These are phyloP conservation scores for Rhinopomastus cyanomelas DNA, from an alignment of 2,113 vertebrate species.

Conservation along the genomic window DNA sequence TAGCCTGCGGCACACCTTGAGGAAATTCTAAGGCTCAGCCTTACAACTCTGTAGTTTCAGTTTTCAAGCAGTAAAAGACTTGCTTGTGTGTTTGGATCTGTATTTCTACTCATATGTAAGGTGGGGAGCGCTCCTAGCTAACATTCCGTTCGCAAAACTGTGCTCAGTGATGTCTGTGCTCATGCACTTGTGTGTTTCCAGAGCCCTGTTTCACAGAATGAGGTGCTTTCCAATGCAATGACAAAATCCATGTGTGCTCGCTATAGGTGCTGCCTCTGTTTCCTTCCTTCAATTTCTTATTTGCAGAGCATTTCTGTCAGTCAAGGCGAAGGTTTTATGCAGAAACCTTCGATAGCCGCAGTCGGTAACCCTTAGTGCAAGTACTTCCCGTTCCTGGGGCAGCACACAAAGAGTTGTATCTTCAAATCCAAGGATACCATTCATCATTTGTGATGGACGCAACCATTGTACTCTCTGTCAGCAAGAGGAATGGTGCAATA, in stretches of 20 bases:
- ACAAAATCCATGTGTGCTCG: neutral
- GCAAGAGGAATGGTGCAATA: neutral
- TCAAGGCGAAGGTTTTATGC: neutral
- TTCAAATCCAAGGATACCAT: neutral
- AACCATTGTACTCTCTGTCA: neutral
- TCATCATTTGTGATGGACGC: neutral
- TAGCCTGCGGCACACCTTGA: neutral
- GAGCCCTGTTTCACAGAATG: neutral
- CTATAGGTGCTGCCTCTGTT: neutral
- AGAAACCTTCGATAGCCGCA: neutral
- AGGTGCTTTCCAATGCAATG: neutral
- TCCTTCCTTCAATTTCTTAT: neutral
- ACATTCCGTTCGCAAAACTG: neutral
- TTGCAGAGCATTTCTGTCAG: fast-evolving
- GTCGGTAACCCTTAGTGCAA: neutral
- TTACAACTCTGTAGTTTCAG: neutral
- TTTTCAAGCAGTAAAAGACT: neutral
- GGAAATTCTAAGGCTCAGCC: neutral
- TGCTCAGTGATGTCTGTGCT: fast-evolving
- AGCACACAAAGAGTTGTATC: neutral
- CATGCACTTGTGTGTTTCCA: fast-evolving
- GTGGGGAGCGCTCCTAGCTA: neutral
- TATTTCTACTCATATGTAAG: fast-evolving
- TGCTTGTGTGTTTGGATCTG: neutral
- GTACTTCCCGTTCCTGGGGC: neutral